Base-by-base conservation (phyloP, 2,113 vertebrate species). In the Cyphomyrus plagiostoma region DNA sequence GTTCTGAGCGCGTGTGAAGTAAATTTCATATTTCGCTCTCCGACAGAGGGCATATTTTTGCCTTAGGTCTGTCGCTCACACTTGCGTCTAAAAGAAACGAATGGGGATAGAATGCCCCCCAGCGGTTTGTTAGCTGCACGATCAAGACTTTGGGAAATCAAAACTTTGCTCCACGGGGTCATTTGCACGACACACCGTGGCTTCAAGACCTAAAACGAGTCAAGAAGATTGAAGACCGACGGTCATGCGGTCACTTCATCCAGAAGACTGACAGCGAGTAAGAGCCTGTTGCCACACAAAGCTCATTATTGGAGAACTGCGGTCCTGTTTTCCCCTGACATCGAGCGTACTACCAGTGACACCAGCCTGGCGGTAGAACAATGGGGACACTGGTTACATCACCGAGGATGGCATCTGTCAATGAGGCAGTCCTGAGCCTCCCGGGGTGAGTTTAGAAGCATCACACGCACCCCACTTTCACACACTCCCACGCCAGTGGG, bases 371-470 rank as follows among this genome's bases (percentile, higher is more conserved):
- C 52, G 48, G 88, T 39, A 58, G 53, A 86, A 89, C 89, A 89
- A 89, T 89, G 56, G 82, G 50, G n/a, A 84, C 85, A 86, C 82
- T 89, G 56, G 39, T 86, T 48, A 53, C 83, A 86, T 89, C 53
- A 48, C 35, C 42, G 53, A 66, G 83, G 52, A 86, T 89, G 89
- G 50, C 89, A 86, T 89, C 89, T 86, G 89, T 89, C 89, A 89
- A 52, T 86, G 83, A 89, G 46, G 26, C 83, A 49, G 58, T 11
- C 56, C 17, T 23, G 13, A 26, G 49, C 52, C 89, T 84, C 89
- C 89, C 80, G 80, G 56, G 89, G 89, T 82, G 89, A 89, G 80
- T 84, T 52, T 26, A 52, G 19, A 46, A 52, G 45, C 88, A 49
- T n/a, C 85, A 42, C 7, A 17, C 49, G 30, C 85, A 86, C 26